These are phyloP conservation scores for Drosophila birchii DNA, from an alignment of 2,888 invertebrate species.

Conservation along the genomic window DNA sequence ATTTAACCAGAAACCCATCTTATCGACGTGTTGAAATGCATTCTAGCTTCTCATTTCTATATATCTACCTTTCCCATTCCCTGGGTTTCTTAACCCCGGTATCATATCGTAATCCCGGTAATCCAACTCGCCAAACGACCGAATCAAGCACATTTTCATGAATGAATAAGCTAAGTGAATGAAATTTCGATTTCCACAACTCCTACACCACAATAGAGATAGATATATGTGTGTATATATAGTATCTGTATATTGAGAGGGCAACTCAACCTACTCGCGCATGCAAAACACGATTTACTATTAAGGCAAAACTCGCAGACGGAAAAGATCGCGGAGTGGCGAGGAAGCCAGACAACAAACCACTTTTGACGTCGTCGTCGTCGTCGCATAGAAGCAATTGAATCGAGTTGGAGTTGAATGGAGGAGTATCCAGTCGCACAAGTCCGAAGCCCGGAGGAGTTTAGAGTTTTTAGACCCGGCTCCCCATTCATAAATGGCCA, in stretches of 20 bases:
- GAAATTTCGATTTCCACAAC: conserved; percentile 60
- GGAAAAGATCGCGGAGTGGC: conserved; percentile 7
- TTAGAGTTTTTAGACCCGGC: conserved; percentile 54
- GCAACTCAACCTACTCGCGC: conserved; percentile 71
- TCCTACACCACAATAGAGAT: conserved; percentile 38
- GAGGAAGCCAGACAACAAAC: conserved; percentile 46
- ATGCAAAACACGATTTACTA: conserved; percentile 81
- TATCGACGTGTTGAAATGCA: conserved; percentile 72
- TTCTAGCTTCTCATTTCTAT: background rate
- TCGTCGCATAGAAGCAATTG: conserved; percentile 64
- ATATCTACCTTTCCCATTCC: background rate
- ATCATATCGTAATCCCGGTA: conserved; percentile 23
- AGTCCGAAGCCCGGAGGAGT: conserved; percentile 29
- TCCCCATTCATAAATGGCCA: conserved; percentile 73
- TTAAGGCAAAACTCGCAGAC: conserved; percentile 74
- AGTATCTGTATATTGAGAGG: conserved; percentile 2
- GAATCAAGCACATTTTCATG: conserved; percentile 63
- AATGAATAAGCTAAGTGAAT: conserved; percentile 56
- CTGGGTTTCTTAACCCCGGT: conserved; percentile 5
- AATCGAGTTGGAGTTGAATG: conserved; percentile 32
- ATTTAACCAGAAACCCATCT: conserved; percentile 48
- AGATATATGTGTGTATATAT: background rate
- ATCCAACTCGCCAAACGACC: conserved; percentile 67
- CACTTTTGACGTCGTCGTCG: conserved; percentile 41
- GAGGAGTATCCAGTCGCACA: conserved; percentile 4